Evolutionary conservation across 2,113 vertebrate genomes (phyloP), one percentile per base, ranked within the genome.

Genomic region (Bungarus multicinctus): DNA sequence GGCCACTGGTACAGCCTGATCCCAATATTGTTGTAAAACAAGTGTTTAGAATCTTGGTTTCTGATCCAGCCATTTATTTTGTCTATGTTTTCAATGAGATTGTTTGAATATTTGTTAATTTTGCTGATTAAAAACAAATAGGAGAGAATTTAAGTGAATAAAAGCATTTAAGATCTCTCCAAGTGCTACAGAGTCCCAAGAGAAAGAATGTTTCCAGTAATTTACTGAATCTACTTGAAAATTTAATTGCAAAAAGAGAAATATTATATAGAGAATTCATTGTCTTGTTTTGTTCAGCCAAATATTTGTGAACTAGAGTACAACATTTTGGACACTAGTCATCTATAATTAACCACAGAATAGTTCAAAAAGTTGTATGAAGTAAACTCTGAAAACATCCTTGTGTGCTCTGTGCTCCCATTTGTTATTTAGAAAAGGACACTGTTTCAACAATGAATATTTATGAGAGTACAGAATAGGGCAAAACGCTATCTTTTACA

Each of bases 371-470:
- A 53, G 50, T 53, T 74, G 34, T 64, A 85, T 74, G 93, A 64
- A 94, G 39, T 87, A 90, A 92, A 92, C 57, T 89, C 88, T 86
- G 52, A 92, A 89, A 53, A 91, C 89, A 94, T 64, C 69, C 25
- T 90, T 50, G 34, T 92, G 88, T 89, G 87, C 85, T 86, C 57
- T 89, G 11, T 47, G 25, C 39, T 64, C 45, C 57, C 57, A 92
- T 92, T 90, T 90, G 57, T 94, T 92, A 87, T 34, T 90, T 87
- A 90, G 81, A 34, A 94, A 92, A 92, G 88, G 87, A 57, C 27
- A 87, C 57, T 89, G 55, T 87, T 94, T 92, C 85, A 55, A 74
- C 50, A 69, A 89, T 90, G 88, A 94, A 92, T 92, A 90, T 92
- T 87, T 92, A 90, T 74, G 93, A 90, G 27, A 90, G 47, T 34